Evolutionary conservation across 2,797 vertebrate species (phyloP).

Genomic region (Arvicola amphibius): DNA sequence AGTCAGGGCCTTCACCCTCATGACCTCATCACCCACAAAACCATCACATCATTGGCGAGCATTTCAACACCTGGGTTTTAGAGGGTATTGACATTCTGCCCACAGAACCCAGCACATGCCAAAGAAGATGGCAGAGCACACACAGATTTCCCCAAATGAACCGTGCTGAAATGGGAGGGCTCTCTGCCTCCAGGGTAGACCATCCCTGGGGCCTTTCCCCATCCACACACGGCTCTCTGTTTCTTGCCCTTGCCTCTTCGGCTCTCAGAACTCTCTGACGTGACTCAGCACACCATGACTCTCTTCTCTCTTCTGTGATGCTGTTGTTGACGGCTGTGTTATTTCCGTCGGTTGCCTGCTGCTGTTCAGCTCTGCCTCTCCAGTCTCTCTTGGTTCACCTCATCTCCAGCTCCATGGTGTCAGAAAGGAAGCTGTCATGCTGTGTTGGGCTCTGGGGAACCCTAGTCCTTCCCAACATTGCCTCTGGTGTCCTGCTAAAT

Average conservation of each 20-base stretch:
- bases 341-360: not conserved
- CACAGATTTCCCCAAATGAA: not conserved
- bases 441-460: not conserved
- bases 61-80: not conserved
- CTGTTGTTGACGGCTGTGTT: not conserved
- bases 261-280: not conserved
- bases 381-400: not conserved
- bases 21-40: not conserved
- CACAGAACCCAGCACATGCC: no score
- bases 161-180: not conserved
- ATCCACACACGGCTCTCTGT: not conserved
- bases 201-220: not conserved
- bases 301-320: not conserved
- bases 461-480: no score
- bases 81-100: not conserved
- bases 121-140: not conserved
- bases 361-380: not conserved
- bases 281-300: not conserved
- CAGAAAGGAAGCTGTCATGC: not conserved
- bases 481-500: not conserved
- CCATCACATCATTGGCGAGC: not conserved
- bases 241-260: not conserved
- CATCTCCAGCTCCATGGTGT: not conserved
- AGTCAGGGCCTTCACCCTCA: not conserved
- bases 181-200: not conserved